Base-by-base conservation (phyloP, 2,113 vertebrate genomes). In the Scartelaos histophorus region DNA sequence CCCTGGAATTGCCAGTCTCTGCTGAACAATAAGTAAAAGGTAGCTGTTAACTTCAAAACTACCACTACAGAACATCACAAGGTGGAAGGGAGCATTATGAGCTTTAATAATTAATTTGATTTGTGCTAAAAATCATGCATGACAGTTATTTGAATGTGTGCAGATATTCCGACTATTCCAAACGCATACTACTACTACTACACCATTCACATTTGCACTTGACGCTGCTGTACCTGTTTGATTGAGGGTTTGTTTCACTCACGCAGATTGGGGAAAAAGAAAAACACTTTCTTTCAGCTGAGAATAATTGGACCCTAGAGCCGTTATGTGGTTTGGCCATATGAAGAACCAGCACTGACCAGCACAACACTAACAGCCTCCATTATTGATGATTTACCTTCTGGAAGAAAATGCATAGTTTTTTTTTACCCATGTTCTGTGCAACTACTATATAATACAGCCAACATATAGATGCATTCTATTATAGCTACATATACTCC, bases 301-400 rank as follows among this genome's bases (percentile, higher is more conserved):
- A 79, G 67, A 86, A 86, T 92, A 91, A 90, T 92, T 90, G 90
- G 85, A 72, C 89, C 78, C 87, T 29, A 25, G 88, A 86, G 86
- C 74, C 71, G 58, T 81, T 75, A 78, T 56, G 76, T 57, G 72
- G 64, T 69, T 91, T 71, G 80, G 25, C 67, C 60, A 73, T 75
- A 76, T 84, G 76, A 87, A 76, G 88, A 88, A 80, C 74, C 62
- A 21, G 56, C 67, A 64, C 64, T 84, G 82, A 86, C 87, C 85
- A 77, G 75, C 69, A 76, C 62, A 21, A 84, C 35, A 75, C 65
- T 67, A 58, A 76, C 58, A 67, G 71, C 67, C 62, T 82, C 56
- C 47, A 80, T 81, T 89, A 77, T 81, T 89, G 70, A 87, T 81
- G 74, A 82, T 74, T 66, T 74, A 75, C 73, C 75, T 66, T 75